Evolutionary conservation across 2,888 invertebrate species (phyloP).

Genomic region (Phrixothrix hirtus): DNA sequence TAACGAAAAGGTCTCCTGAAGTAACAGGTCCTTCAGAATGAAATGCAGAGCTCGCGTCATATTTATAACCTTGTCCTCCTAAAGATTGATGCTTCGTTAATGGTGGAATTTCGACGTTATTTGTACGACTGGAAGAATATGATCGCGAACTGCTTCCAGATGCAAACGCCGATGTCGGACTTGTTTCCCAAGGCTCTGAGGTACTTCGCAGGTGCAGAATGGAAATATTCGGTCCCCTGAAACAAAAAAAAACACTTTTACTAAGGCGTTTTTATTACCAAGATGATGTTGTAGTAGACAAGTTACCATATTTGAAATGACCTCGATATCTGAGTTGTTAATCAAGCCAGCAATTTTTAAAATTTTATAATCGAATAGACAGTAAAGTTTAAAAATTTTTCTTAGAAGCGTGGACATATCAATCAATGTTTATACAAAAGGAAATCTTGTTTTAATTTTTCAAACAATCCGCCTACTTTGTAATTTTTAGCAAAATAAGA

Average conservation of each 20-base stretch:
- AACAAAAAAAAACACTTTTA: constrained; percentile 15
- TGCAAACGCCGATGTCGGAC: constrained; percentile 51
- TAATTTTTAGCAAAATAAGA: too few species aligned
- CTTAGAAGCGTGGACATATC: too few species aligned
- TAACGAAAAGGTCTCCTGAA: constrained; percentile 56
- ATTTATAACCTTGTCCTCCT: constrained; percentile 35
- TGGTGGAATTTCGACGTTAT: constrained; percentile 9
- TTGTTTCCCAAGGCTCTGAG: constrained; percentile 61
- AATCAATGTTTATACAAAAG: constrained; percentile 10
- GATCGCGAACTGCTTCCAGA: constrained; percentile 43
- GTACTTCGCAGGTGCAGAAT: constrained; percentile 61
- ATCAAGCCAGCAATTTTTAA: too few species aligned
- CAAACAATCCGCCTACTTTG: too few species aligned
- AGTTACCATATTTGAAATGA: constrained; percentile 28
- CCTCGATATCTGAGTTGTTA: constrained; percentile 18
- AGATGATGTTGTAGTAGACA: constrained; percentile 10
- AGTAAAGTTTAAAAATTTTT: too few species aligned
- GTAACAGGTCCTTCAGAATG: constrained; percentile 54
- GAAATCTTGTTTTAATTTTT: constrained; percentile 17
- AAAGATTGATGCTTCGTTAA: constrained; percentile 50
- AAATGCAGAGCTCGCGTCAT: constrained; percentile 35
- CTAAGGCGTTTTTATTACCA: too few species aligned
- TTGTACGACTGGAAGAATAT: constrained; percentile 39
- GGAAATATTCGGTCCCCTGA: constrained; percentile 61
- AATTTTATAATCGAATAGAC: too few species aligned